Conservation (phyloP, 2,113 vertebrate species). For the Pseudopodoces humilis region DNA sequence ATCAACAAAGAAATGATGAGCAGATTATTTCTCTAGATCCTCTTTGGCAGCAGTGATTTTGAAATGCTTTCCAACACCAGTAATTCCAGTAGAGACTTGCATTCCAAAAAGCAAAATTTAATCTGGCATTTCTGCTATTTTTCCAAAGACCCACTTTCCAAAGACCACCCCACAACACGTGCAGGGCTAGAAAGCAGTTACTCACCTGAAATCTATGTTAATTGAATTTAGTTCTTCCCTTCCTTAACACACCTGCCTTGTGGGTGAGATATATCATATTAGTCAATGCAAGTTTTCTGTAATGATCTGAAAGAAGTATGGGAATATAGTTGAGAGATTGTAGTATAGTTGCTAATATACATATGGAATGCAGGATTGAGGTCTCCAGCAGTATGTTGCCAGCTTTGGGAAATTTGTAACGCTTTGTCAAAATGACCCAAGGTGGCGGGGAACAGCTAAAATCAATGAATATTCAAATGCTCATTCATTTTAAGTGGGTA, state of each 20-base stretch:
- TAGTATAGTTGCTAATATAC: not conserved
- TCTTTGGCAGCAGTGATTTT: not conserved
- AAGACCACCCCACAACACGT: not conserved
- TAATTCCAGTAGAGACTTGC: not conserved
- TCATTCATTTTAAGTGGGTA: not conserved
- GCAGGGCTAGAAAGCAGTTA: not conserved
- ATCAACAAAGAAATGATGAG: not conserved
- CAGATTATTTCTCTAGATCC: not conserved
- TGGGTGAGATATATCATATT: not conserved
- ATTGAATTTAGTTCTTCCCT: not conserved
- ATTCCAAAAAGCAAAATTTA: not conserved
- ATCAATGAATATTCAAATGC: not conserved
- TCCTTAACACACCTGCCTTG: not conserved
- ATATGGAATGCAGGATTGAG: not conserved
- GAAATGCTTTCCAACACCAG: not conserved
- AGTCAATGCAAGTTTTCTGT: not conserved
- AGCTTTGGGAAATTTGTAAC: not conserved
- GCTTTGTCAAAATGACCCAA: not conserved
- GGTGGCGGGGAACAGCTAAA: not conserved
- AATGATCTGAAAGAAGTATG: not conserved
- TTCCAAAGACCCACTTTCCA: not conserved
- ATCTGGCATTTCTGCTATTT: not conserved
- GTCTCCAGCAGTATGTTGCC: not conserved
- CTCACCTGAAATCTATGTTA: not conserved
- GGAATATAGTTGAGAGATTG: not conserved